These are phyloP conservation scores for Scopus umbretta DNA, from an alignment of 2,113 vertebrate genomes.

Conservation along the genomic window DNA sequence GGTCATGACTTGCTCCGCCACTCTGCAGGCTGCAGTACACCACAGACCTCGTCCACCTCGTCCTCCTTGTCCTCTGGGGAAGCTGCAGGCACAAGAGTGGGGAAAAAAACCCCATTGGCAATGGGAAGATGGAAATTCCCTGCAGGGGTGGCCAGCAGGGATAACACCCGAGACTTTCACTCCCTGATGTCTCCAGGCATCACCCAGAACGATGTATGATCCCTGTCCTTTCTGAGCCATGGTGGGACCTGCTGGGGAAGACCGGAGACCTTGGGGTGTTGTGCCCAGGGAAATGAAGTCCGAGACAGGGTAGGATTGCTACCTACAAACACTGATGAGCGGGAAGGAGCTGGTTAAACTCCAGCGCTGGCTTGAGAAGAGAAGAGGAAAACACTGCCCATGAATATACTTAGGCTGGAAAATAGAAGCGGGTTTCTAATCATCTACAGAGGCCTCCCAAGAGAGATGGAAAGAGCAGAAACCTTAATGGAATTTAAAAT, in stretches of 20 bases:
- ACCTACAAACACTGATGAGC: background rate
- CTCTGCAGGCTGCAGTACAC: background rate
- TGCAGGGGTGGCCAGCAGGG: background rate
- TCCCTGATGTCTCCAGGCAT: background rate
- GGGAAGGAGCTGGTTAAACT: background rate
- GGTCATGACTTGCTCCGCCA: background rate
- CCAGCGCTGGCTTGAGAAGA: background rate
- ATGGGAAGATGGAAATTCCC: background rate
- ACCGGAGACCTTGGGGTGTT: background rate
- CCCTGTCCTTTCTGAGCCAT: background rate
- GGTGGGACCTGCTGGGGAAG: background rate
- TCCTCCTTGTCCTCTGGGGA: background rate
- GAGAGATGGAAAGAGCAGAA: background rate
- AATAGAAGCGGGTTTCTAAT: background rate
- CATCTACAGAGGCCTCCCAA: background rate
- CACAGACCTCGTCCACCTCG: fast-evolving
- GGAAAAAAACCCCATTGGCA: no score
- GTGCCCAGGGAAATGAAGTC: background rate
- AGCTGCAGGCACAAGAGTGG: background rate
- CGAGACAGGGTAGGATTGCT: background rate
- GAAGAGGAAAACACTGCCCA: background rate
- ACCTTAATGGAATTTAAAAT: background rate
- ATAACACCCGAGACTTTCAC: fast-evolving
- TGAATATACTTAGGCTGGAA: background rate
- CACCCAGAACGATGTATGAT: fast-evolving